These are phyloP conservation scores for Drosophila lacertosa DNA, from an alignment of 1,140 invertebrate species.

Conservation along the genomic window DNA sequence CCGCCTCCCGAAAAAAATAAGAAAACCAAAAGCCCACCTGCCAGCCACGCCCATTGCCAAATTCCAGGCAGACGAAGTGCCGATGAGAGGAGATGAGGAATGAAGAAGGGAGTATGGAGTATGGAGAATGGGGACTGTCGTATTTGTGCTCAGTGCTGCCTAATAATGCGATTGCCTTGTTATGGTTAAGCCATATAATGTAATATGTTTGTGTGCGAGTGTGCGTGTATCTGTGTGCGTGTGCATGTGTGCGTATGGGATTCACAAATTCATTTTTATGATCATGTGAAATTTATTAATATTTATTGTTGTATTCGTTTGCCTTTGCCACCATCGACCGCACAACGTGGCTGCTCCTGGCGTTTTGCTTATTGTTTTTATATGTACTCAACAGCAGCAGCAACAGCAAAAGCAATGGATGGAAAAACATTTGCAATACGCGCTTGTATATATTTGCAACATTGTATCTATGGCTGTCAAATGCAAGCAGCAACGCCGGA, in stretches of 20 bases:
- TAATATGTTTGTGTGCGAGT: constrained; percentile 63
- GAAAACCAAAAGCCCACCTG: constrained; percentile 23
- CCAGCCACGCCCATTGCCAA: constrained; percentile 28
- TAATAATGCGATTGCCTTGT: constrained; percentile 83
- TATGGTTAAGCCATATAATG: constrained; percentile 82
- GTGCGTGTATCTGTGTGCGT: constrained; percentile 11
- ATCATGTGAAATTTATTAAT: constrained; percentile 83
- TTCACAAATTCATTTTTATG: constrained; percentile 83
- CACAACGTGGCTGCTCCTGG: constrained; percentile 19
- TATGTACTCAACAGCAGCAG: constrained; percentile 57
- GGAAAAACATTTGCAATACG: constrained; percentile 34
- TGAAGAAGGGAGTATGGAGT: background rate
- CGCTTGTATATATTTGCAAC: constrained; percentile 24
- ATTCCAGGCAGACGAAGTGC: constrained; percentile 5
- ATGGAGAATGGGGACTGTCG: constrained; percentile 20
- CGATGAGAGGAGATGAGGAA: background rate
- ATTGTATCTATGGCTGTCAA: constrained; percentile 57
- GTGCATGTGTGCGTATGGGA: constrained; percentile 54
- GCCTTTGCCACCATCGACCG: constrained; percentile 21
- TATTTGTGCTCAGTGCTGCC: constrained; percentile 58
- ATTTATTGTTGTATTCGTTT: constrained; percentile 77
- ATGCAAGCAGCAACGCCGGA: constrained; percentile 24
- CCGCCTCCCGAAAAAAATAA: constrained; percentile 18
- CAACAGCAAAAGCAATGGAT: constrained; percentile 9
- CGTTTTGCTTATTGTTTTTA: constrained; percentile 76